These are phyloP conservation scores for Pyrocephalus nanus DNA, from an alignment of 2,797 vertebrate species.

Conservation along the genomic window DNA sequence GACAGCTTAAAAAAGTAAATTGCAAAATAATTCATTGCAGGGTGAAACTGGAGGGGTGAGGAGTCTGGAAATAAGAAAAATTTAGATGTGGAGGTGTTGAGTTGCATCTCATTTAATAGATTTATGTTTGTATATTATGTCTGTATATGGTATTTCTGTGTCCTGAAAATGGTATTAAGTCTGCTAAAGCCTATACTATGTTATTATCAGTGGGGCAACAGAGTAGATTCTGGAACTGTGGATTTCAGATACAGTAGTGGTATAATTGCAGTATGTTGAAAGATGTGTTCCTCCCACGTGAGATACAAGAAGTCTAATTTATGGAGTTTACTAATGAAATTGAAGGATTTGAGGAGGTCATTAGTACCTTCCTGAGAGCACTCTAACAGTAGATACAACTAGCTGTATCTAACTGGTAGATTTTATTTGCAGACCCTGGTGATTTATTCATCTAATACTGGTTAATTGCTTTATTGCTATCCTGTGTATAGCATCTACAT, in stretches of 20 bases:
- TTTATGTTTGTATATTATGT: background rate
- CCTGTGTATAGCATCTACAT: background rate
- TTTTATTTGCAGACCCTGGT: background rate
- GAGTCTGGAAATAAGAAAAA: background rate
- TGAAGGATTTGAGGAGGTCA: background rate
- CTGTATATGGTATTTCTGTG: background rate
- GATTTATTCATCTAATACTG: constrained; percentile 14
- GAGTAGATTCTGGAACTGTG: background rate
- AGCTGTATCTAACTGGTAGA: background rate
- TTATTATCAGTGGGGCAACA: background rate
- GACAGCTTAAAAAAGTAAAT: background rate
- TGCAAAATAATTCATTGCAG: background rate
- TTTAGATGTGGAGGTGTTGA: background rate
- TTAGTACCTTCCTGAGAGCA: background rate
- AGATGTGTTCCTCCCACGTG: background rate
- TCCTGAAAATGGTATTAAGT: background rate
- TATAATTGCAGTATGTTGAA: background rate
- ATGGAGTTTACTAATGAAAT: background rate
- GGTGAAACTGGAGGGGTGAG: background rate
- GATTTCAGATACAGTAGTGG: background rate
- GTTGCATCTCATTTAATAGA: background rate
- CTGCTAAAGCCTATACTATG: background rate
- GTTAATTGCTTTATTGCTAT: constrained; percentile 24
- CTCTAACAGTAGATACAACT: background rate
- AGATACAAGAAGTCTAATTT: background rate